Percentiles rank a stretch among this genome's conserved stretches.
phyloP scores from a whole-genome alignment of 2,888 invertebrate genomes.

The Heliconius sara region DNA sequence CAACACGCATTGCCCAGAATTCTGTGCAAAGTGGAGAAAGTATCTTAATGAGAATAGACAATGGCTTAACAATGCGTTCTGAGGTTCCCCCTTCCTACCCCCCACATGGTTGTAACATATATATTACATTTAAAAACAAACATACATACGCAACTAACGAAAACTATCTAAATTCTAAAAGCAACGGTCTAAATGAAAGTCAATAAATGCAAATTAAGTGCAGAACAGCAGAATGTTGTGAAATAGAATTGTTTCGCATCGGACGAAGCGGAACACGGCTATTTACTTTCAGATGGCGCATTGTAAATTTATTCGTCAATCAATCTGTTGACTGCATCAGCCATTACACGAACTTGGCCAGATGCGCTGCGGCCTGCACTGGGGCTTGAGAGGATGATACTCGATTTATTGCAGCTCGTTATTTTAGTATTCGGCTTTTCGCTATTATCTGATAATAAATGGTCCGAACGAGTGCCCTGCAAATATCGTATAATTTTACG shows the following conservation, averaged over 20 bases:
- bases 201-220: conserved; percentile 36
- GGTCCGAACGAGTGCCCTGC: conserved; percentile 1
- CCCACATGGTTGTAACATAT: not conserved
- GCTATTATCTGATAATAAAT: conserved; percentile 28
- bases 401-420: conserved; percentile 36
- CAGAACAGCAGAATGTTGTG: conserved; percentile 25
- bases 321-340: conserved; percentile 50
- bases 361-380: conserved; percentile 38
- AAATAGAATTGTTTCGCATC: conserved; percentile 44
- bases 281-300: conserved; percentile 47
- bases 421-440: conserved; percentile 10
- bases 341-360: conserved; percentile 37
- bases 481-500: conserved; percentile 5
- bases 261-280: conserved; percentile 33
- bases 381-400: conserved; percentile 34
- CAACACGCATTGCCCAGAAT: too few relatives aligned
- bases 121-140: not conserved
- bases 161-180: not conserved
- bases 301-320: conserved; percentile 49
- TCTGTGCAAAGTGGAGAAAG: too few relatives aligned
- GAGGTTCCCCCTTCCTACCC: too few relatives aligned
- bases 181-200: conserved; percentile 4
- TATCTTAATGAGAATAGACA: too few relatives aligned
- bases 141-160: not conserved
- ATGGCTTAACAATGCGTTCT: too few relatives aligned